A percentile compares a stretch with the other conserved stretches of the same genome.
phyloP scores from a whole-genome alignment of 2,113 vertebrate species.

The Poeciliopsis retropinna region DNA sequence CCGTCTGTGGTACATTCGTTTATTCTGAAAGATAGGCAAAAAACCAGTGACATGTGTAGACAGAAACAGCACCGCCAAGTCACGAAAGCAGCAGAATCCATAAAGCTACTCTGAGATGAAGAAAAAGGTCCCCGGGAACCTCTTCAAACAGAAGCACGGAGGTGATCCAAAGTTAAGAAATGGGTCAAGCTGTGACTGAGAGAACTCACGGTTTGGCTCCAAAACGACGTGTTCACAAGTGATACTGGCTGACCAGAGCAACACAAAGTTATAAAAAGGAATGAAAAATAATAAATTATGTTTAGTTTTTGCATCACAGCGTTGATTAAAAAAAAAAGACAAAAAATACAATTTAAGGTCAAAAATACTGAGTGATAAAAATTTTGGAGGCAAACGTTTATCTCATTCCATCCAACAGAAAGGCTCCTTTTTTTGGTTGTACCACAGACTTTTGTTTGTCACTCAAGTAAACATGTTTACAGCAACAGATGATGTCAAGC shows the following conservation, averaged over 20 bases:
- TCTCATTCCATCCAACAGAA: constrained; percentile 58
- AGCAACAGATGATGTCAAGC: constrained; percentile 48
- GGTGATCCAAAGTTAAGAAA: constrained; percentile 64
- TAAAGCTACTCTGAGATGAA: constrained; percentile 65
- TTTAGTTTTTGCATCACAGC: constrained; percentile 29
- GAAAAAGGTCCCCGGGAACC: constrained; percentile 36
- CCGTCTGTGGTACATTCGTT: constrained; percentile 67
- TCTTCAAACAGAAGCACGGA: constrained; percentile 62
- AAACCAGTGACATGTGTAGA: constrained; percentile 56
- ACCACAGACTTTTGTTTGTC: constrained; percentile 54
- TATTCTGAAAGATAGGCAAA: constrained; percentile 61
- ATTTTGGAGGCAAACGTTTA: constrained; percentile 58
- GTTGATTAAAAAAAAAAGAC: not conserved
- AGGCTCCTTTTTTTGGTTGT: constrained; percentile 66
- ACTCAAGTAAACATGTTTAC: constrained; percentile 44
- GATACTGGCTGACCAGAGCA: constrained; percentile 17
- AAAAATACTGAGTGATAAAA: constrained; percentile 41
- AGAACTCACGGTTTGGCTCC: constrained; percentile 59
- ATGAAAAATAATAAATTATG: constrained; percentile 9
- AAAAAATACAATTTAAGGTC: constrained; percentile 6
- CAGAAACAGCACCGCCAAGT: constrained; percentile 48
- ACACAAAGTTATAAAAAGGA: constrained; percentile 14
- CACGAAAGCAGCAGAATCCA: constrained; percentile 60
- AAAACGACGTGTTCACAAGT: constrained; percentile 15
- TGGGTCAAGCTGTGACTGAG: constrained; percentile 41